phyloP scores from a whole-genome alignment of 2,113 vertebrate genomes.

The Oreochromis aureus region DNA sequence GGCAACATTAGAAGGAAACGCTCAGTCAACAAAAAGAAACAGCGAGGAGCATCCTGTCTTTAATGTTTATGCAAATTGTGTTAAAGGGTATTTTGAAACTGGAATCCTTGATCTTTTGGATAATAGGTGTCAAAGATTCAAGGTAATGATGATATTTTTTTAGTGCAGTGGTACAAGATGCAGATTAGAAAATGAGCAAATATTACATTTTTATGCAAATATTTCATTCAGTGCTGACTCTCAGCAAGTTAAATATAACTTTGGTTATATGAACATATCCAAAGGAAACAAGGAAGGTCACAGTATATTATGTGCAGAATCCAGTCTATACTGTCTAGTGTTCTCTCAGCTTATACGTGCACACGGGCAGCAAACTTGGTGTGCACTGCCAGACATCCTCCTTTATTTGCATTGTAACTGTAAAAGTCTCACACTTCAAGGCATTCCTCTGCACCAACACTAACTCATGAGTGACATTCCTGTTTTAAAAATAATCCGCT shows the following conservation, averaged over 20 bases:
- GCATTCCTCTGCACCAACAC: background rate
- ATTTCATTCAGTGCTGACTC: background rate
- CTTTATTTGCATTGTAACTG: background rate
- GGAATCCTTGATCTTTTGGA: background rate
- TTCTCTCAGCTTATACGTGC: background rate
- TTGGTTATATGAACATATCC: background rate
- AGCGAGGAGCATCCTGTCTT: background rate
- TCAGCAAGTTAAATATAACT: background rate
- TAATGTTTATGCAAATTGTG: background rate
- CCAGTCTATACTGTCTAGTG: background rate
- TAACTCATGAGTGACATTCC: background rate
- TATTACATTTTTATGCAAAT: background rate
- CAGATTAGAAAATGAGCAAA: background rate
- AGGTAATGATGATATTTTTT: background rate
- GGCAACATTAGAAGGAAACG: background rate
- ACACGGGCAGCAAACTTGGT: background rate
- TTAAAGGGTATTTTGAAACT: background rate
- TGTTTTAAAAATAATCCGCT: background rate
- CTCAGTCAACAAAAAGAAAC: background rate
- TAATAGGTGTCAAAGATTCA: background rate
- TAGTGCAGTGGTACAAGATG: background rate
- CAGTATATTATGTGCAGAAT: background rate
- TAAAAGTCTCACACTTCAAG: background rate
- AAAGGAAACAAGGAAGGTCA: background rate
- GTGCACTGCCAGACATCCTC: background rate